Percentiles rank a stretch among this genome's conserved stretches.
These are phyloP conservation scores for Micromussa lordhowensis DNA, from an alignment of 92 coral and sea anemone genomes.

Conservation along the genomic window DNA sequence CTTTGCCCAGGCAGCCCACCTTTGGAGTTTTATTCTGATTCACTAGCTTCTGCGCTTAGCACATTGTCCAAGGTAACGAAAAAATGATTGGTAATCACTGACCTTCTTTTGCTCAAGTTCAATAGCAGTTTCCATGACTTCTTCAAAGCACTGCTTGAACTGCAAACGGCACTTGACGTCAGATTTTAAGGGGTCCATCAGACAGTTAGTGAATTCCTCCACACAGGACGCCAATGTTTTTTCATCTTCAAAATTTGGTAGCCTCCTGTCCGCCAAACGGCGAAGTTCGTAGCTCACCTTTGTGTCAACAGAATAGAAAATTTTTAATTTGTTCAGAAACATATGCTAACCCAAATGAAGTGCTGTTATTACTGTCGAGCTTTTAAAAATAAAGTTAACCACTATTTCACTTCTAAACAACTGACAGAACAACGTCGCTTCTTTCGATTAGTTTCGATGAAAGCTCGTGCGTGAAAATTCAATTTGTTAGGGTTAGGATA, in stretches of 20 bases:
- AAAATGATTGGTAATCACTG: background rate
- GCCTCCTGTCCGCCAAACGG: constrained; percentile 5
- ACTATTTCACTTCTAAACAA: too few species aligned
- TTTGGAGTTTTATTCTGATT: too few species aligned
- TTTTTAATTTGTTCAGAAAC: background rate
- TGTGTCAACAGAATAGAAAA: background rate
- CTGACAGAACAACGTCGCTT: too few species aligned
- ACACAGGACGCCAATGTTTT: constrained; percentile 5
- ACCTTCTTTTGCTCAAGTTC: constrained; percentile 18
- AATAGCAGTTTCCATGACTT: constrained; percentile 25
- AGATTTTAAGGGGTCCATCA: constrained; percentile 26
- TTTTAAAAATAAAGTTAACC: too few species aligned
- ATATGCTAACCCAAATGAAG: too few species aligned
- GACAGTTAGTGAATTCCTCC: constrained; percentile 32
- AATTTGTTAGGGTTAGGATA: too few species aligned
- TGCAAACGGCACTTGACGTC: background rate
- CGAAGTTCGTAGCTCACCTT: constrained; percentile 32
- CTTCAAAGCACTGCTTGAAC: constrained; percentile 7
- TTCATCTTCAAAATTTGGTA: constrained; percentile 18
- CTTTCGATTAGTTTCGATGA: too few species aligned
- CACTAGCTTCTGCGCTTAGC: background rate
- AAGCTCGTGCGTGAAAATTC: too few species aligned
- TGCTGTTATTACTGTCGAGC: too few species aligned
- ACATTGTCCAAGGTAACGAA: background rate
- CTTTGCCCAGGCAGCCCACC: too few species aligned